Evolutionary conservation across 2,888 invertebrate genomes (phyloP).

Genomic region (Tachina grossa): DNA sequence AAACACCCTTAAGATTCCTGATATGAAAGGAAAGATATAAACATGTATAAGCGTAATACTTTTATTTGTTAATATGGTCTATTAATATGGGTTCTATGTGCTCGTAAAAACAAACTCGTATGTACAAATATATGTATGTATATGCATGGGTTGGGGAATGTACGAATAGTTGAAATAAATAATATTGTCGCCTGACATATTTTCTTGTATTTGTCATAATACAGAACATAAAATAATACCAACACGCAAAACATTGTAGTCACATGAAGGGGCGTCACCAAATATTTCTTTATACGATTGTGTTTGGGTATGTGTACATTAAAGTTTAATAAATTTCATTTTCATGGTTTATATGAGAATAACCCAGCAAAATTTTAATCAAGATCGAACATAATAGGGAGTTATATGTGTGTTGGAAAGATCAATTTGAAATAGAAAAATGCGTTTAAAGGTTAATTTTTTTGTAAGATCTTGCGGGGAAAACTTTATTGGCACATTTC

Average conservation of each 20-base stretch:
- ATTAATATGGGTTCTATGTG: background rate
- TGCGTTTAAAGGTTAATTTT: too few relatives aligned
- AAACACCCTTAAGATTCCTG: conserved; percentile 26
- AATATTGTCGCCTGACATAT: conserved; percentile 63
- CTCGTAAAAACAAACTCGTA: too few relatives aligned
- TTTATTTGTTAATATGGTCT: conserved; percentile 11
- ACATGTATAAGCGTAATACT: background rate
- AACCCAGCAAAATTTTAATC: conserved; percentile 27
- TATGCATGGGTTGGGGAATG: conserved; percentile 7
- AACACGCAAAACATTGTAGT: conserved; percentile 64
- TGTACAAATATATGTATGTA: too few relatives aligned
- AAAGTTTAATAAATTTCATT: conserved; percentile 1
- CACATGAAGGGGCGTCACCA: conserved; percentile 66
- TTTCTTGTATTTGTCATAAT: conserved; percentile 31
- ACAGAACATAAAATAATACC: conserved; percentile 40
- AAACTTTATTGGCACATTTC: too few relatives aligned
- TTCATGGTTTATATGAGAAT: background rate
- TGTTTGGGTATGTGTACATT: background rate
- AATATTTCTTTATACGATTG: conserved; percentile 28
- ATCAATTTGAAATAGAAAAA: too few relatives aligned
- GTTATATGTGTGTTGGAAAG: background rate
- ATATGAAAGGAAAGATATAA: background rate
- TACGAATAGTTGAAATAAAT: conserved; percentile 35
- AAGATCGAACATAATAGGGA: background rate
- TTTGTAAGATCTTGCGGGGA: too few relatives aligned